Percentiles rank a stretch among this genome's conserved stretches.
These are phyloP conservation scores for Dexiosoma caninum DNA, from an alignment of 2,888 invertebrate genomes.

Conservation along the genomic window DNA sequence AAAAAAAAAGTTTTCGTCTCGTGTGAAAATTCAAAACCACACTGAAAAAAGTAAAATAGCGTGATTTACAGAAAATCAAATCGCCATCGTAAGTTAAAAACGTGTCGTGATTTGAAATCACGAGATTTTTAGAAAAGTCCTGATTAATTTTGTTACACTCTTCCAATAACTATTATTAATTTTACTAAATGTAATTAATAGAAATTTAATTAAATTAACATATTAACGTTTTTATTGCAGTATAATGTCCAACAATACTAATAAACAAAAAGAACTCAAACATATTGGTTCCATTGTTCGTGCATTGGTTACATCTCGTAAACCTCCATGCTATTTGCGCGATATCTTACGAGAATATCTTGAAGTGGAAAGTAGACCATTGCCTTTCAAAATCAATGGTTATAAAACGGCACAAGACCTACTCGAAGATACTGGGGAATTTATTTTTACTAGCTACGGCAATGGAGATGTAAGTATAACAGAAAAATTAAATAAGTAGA, in stretches of 20 bases:
- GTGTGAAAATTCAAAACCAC: too few relatives aligned
- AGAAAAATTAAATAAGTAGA: neutral
- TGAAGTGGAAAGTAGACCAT: constrained; percentile 81
- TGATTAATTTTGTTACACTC: too few relatives aligned
- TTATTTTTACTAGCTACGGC: constrained; percentile 78
- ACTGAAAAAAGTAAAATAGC: too few relatives aligned
- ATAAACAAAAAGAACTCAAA: constrained; percentile 67
- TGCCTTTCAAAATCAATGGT: constrained; percentile 82
- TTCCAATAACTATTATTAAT: too few relatives aligned
- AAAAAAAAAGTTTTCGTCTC: too few relatives aligned
- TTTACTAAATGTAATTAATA: too few relatives aligned
- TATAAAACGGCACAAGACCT: constrained; percentile 81
- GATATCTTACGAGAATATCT: constrained; percentile 81
- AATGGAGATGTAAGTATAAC: constrained; percentile 78
- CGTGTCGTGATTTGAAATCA: too few relatives aligned
- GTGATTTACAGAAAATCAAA: too few relatives aligned
- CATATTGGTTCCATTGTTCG: constrained; percentile 71
- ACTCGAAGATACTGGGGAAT: constrained; percentile 81
- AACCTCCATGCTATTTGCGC: constrained; percentile 71
- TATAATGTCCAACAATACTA: constrained; percentile 55
- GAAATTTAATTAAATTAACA: too few relatives aligned
- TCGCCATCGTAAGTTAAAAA: too few relatives aligned
- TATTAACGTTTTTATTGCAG: constrained; percentile 34
- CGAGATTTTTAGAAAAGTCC: too few relatives aligned
- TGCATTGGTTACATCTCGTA: constrained; percentile 72